Evolutionary conservation across 2,797 vertebrate genomes (phyloP).

Genomic region (Scyliorhinus canicula): DNA sequence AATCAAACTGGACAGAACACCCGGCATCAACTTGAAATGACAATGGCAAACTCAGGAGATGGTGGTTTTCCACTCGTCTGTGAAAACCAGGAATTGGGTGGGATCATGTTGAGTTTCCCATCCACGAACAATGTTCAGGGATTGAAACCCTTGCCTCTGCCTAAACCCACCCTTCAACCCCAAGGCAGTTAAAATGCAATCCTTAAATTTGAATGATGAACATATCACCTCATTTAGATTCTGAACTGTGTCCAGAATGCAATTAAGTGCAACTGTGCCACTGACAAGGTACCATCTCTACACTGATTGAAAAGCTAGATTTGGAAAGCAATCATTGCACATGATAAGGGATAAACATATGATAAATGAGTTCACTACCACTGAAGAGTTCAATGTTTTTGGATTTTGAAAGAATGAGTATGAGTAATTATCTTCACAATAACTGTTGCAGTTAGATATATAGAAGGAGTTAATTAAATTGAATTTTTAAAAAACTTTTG

Average conservation of each 20-base stretch:
- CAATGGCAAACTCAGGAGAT: too few species aligned
- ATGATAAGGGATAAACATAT: not conserved
- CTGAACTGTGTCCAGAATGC: not conserved
- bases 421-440: not conserved
- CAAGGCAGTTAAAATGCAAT: not conserved
- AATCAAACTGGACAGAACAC: too few species aligned
- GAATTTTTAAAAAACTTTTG: not conserved
- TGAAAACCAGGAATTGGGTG: too few species aligned
- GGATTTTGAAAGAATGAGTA: not conserved
- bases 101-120: too few species aligned
- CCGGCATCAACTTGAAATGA: too few species aligned
- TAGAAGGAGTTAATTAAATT: not conserved
- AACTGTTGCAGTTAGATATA: not conserved
- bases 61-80: too few species aligned
- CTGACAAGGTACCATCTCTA: not conserved
- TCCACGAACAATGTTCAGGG: not conserved
- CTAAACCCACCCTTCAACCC: not conserved
- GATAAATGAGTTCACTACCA: not conserved
- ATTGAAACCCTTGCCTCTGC: not conserved
- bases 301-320: constrained; percentile 18
- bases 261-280: not conserved
- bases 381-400: not conserved
- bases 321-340: not conserved
- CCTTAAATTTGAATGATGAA: not conserved
- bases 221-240: constrained; percentile 7